Conservation (phyloP, 2,113 vertebrate genomes). For the Callipepla squamata region DNA sequence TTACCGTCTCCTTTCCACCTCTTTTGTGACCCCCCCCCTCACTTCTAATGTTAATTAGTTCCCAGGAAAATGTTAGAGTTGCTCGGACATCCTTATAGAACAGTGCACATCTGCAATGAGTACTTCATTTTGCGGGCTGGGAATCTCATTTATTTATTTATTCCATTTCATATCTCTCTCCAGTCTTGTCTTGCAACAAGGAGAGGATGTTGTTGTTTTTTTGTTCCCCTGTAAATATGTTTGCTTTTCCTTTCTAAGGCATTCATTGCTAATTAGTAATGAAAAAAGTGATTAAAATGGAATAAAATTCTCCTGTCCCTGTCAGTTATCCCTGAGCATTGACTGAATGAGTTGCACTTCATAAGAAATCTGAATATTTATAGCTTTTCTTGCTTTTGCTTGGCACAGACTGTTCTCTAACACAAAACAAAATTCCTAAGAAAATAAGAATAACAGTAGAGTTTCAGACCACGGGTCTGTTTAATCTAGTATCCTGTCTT, state of each 20-base stretch:
- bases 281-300: not conserved
- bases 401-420: not conserved
- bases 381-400: not conserved
- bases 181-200: not conserved
- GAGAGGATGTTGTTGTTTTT: not conserved
- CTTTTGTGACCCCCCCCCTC: not conserved
- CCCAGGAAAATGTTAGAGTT: not conserved
- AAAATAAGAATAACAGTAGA: not conserved
- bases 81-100: not conserved
- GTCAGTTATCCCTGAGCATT: not conserved
- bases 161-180: not conserved
- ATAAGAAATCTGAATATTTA: not conserved
- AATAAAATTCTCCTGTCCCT: not conserved
- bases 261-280: not conserved
- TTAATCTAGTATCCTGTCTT: not conserved
- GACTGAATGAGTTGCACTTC: not conserved
- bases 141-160: not conserved
- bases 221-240: not conserved
- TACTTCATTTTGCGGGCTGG: not conserved
- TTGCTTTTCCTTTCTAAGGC: not conserved
- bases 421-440: not conserved
- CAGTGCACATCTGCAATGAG: not conserved
- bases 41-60: not conserved
- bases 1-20: not conserved
- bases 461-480: not conserved